A percentile compares a stretch with the other conserved stretches of the same genome.
phyloP scores from a whole-genome alignment of 1,140 invertebrate genomes.

The Atta colombica region DNA sequence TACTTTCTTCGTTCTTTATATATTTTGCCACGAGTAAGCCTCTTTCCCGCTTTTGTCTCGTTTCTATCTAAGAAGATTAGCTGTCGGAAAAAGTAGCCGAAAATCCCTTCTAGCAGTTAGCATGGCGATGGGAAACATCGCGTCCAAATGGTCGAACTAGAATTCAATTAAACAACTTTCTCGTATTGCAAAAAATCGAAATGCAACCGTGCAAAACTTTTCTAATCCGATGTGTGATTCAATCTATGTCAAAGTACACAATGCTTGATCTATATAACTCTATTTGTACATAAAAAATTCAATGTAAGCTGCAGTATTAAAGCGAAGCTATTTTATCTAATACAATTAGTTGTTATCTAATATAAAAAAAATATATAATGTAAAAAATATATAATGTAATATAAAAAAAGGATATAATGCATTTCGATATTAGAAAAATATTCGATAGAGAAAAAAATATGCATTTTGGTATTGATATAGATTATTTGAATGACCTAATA shows the following conservation, averaged over 20 bases:
- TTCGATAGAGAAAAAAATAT: not conserved
- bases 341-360: too few species aligned
- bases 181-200: slow-evolving; percentile 7
- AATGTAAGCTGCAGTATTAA: not conserved
- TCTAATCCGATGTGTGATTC: not conserved
- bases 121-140: slow-evolving; percentile 1
- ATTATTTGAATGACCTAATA: not conserved
- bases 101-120: not conserved
- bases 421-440: not conserved
- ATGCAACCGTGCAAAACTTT: slow-evolving; percentile 27
- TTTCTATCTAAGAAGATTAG: slow-evolving; percentile 44
- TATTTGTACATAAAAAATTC: slow-evolving; percentile 11
- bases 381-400: too few species aligned
- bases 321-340: not conserved
- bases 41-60: slow-evolving; percentile 5
- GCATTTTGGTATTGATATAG: not conserved
- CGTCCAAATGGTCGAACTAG: not conserved
- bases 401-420: not conserved
- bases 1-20: not conserved
- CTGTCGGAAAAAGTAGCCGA: slow-evolving; percentile 37
- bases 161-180: slow-evolving; percentile 48
- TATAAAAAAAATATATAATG: not conserved
- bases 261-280: not conserved
- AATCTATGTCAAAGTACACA: slow-evolving; percentile 16
- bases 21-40: slow-evolving; percentile 36